Percentiles rank a stretch among this genome's conserved stretches.
Conservation (phyloP, 2,797 vertebrate species). For the Phataginus tricuspis region DNA sequence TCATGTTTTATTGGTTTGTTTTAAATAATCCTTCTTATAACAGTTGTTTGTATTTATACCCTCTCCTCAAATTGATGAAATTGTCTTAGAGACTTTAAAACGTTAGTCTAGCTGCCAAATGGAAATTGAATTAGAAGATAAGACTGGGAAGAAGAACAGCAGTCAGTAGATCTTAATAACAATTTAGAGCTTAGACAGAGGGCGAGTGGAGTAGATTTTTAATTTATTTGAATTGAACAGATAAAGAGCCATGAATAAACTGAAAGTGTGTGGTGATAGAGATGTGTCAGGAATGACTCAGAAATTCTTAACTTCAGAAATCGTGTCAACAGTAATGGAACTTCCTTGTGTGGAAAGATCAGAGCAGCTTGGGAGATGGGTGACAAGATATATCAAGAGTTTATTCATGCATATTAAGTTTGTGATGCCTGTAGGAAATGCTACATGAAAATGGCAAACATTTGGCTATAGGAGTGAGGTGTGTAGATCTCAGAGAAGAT, state of each 20-base stretch:
- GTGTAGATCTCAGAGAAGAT: background rate
- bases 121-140: background rate
- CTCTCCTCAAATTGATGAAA: conserved; percentile 6
- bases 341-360: background rate
- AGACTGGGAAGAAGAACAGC: background rate
- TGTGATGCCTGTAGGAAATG: background rate
- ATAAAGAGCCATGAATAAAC: background rate
- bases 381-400: background rate
- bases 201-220: background rate
- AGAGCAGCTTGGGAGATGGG: background rate
- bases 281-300: background rate
- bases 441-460: background rate
- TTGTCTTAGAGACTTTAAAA: background rate
- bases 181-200: background rate
- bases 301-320: background rate
- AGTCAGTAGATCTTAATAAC: background rate
- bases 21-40: background rate
- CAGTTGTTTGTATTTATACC: background rate
- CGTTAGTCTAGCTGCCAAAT: background rate
- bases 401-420: background rate
- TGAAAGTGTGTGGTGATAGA: background rate
- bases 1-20: background rate
- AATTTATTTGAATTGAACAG: background rate
- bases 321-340: background rate
- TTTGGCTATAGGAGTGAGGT: background rate